Base-by-base conservation (phyloP, 1,140 invertebrate species). In the Zelostemma sp. region DNA sequence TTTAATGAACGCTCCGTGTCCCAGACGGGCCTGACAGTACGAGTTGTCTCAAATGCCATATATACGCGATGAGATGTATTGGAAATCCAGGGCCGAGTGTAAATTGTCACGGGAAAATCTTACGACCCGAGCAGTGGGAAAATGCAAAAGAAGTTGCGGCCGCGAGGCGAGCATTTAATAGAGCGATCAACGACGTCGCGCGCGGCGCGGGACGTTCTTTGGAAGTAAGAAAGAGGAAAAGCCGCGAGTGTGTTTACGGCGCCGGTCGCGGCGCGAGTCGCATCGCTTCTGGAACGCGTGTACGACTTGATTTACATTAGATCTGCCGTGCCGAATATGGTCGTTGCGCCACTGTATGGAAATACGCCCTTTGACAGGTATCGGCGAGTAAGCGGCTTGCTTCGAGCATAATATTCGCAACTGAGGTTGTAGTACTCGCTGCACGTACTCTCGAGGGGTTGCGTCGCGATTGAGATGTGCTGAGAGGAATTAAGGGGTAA, bases 1-100 rank as follows among this genome's bases (percentile, higher is more conserved):
- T 83, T 83, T 83, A 83, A 82, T 82, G 80, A 83, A 82, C 79
- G 77, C 75, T 73, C 73, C 78, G 25, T 28, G 25, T 28, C 25
- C 8, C 25, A 4, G 25, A 28, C 25, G 79, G 73, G 73, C 73
- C 72, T 76, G 70, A 72, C 76, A 80, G 74, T 66, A 70, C 64
- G 62, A 63, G 67, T 66, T 62, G 68, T 67, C 56, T 72, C 61
- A 60, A 70, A 59, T 48, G 51, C 53, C n/a, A n/a, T n/a, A n/a
- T n/a, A n/a, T n/a, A n/a, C n/a, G n/a, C n/a, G n/a, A n/a, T n/a
- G n/a, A n/a, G n/a, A n/a, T n/a, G n/a, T 53, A 54, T 56, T 57
- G 49, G 40, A 46, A 16, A 68, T 43, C 46, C 38, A 48, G 60
- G 61, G 40, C 53, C 17, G 80, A 82, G 67, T 80, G 80, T 81